Percentiles rank a stretch among this genome's conserved stretches.
Evolutionary conservation across 30 jellyfish, hydroid and myxozoan species (phyloP).

Genomic region (Turritopsis dohrnii): DNA sequence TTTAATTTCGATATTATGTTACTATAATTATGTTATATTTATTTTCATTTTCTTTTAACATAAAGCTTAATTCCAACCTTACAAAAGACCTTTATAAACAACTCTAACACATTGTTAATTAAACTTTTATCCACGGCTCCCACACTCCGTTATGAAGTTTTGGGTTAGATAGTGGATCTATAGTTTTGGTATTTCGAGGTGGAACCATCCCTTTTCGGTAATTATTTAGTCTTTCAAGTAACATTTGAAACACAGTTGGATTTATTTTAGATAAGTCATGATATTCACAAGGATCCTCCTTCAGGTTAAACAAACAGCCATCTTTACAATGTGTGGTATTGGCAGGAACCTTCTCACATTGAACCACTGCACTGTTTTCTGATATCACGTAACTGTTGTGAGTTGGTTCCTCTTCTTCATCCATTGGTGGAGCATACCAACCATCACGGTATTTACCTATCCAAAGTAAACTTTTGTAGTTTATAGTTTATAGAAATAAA

Average conservation of each 20-base stretch:
- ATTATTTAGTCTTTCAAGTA: too few species aligned
- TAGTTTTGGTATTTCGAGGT: conserved; percentile 22
- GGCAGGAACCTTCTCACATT: conserved; percentile 64
- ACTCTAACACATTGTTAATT: background rate
- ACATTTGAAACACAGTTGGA: too few species aligned
- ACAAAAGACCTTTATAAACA: too few species aligned
- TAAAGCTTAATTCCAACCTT: too few species aligned
- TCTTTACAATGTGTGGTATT: conserved; percentile 41
- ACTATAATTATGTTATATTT: too few species aligned
- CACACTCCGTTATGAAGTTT: conserved; percentile 75
- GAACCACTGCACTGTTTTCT: conserved; percentile 30
- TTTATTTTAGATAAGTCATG: conserved; percentile 46
- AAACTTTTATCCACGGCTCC: conserved; percentile 63
- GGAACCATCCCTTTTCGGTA: conserved; percentile 7
- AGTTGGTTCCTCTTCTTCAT: background rate
- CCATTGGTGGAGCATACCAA: conserved; percentile 37
- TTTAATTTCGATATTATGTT: too few species aligned
- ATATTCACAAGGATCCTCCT: conserved; percentile 78
- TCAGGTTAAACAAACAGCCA: conserved; percentile 57
- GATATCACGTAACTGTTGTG: conserved; percentile 4
- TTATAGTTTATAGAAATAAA: too few species aligned
- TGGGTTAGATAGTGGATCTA: conserved; percentile 65
- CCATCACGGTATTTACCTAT: conserved; percentile 24
- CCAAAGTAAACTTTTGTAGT: background rate
- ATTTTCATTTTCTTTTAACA: too few species aligned